phyloP scores from a whole-genome alignment of 1,140 invertebrate species.

The Conus ventricosus region DNA sequence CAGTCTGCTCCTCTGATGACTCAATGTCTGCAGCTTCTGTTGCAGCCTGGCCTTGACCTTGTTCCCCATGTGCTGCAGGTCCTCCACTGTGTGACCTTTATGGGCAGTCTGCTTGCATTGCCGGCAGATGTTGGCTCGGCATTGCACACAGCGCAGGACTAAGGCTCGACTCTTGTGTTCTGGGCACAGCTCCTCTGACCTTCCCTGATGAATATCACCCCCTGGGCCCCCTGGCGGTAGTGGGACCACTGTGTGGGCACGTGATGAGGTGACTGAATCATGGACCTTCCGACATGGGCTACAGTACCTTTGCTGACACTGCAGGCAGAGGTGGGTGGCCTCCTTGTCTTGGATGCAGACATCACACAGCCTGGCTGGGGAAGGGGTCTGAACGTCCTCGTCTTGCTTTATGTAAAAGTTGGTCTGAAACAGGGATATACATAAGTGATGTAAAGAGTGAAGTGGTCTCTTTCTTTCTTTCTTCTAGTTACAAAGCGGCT shows the following conservation, averaged over 20 bases:
- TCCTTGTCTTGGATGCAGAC: conserved; percentile 6
- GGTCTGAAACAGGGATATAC: neutral
- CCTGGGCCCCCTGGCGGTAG: neutral
- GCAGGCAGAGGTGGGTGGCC: neutral
- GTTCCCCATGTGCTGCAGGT: neutral
- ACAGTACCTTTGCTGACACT: conserved; percentile 19
- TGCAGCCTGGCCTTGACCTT: neutral
- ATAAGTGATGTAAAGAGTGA: too few relatives aligned
- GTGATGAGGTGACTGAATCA: neutral
- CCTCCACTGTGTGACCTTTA: neutral
- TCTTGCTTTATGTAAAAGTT: conserved; percentile 10
- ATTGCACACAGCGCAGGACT: neutral
- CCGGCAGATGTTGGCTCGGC: conserved; percentile 4
- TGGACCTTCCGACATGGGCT: neutral
- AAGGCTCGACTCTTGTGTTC: neutral
- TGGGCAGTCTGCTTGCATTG: conserved; percentile 3
- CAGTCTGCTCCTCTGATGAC: neutral
- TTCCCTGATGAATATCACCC: neutral
- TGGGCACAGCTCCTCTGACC: neutral
- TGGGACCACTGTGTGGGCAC: neutral
- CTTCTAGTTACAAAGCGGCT: too few relatives aligned
- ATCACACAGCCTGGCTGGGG: neutral
- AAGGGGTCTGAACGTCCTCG: neutral
- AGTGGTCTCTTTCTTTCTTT: too few relatives aligned
- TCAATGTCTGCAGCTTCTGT: neutral